phyloP scores from a whole-genome alignment of 2,888 invertebrate species.

The Asteroscopus sphinx region DNA sequence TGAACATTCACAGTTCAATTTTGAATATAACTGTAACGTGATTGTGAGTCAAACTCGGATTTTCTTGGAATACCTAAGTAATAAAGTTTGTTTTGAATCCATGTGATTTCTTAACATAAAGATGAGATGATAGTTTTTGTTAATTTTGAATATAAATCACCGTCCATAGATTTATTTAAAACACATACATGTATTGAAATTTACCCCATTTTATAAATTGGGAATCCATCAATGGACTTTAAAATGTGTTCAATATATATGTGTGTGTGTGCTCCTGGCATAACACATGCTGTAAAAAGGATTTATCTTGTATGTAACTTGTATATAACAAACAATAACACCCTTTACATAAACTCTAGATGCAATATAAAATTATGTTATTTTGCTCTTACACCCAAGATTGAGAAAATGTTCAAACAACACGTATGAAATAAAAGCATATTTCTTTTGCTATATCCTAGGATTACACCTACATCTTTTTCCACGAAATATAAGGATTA shows the following conservation, averaged over 20 bases:
- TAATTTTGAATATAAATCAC: too few relatives aligned
- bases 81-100: slow-evolving; percentile 22
- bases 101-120: not conserved
- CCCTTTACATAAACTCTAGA: too few relatives aligned
- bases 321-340: too few relatives aligned
- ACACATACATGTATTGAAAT: too few relatives aligned
- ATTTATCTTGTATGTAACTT: too few relatives aligned
- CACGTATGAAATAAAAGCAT: slow-evolving; percentile 38
- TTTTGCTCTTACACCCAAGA: slow-evolving; percentile 22
- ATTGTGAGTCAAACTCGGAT: slow-evolving; percentile 29
- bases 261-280: too few relatives aligned
- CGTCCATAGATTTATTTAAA: too few relatives aligned
- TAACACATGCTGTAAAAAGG: too few relatives aligned
- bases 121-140: not conserved
- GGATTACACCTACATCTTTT: slow-evolving; percentile 46
- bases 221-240: too few relatives aligned
- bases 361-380: not conserved
- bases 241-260: too few relatives aligned
- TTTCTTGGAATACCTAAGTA: slow-evolving; percentile 13
- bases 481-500: slow-evolving; percentile 19
- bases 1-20: slow-evolving; percentile 53
- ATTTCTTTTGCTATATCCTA: slow-evolving; percentile 25
- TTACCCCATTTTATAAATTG: too few relatives aligned
- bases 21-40: slow-evolving; percentile 39
- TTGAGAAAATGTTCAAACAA: slow-evolving; percentile 30